These are phyloP conservation scores for Argyra leucocephala DNA, from an alignment of 2,888 invertebrate genomes.

Conservation along the genomic window DNA sequence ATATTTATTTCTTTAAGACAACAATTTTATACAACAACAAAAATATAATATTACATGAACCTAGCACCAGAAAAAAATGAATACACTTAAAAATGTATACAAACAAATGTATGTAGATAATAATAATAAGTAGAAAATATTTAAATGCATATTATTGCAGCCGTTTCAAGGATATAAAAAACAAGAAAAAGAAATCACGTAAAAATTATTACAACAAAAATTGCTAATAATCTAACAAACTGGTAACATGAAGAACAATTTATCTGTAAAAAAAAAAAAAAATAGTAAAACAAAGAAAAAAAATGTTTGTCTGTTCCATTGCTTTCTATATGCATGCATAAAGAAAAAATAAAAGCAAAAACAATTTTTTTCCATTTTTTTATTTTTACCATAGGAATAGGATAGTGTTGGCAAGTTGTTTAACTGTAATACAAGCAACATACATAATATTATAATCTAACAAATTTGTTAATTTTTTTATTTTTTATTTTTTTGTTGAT, in stretches of 20 bases:
- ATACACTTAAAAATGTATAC: background rate
- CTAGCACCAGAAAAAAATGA: too few relatives aligned
- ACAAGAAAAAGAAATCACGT: background rate
- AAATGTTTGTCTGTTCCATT: background rate
- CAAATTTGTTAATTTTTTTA: background rate
- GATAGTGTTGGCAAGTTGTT: constrained; percentile 3
- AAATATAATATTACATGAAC: too few relatives aligned
- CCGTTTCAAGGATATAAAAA: background rate
- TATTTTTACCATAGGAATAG: background rate
- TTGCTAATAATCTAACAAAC: constrained; percentile 10
- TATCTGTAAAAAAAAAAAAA: background rate
- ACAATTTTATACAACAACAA: too few relatives aligned
- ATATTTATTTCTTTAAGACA: too few relatives aligned
- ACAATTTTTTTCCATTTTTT: background rate
- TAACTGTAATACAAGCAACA: background rate
- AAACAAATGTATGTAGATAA: background rate
- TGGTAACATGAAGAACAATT: background rate
- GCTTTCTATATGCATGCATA: background rate
- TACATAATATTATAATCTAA: background rate
- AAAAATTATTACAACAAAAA: constrained; percentile 9
- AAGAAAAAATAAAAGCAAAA: background rate
- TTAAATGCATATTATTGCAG: background rate
- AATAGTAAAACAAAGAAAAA: background rate
- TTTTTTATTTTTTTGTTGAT: background rate
- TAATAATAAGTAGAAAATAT: background rate